Evolutionary conservation across 2,113 vertebrate genomes (phyloP).

Genomic region (Canis aureus): DNA sequence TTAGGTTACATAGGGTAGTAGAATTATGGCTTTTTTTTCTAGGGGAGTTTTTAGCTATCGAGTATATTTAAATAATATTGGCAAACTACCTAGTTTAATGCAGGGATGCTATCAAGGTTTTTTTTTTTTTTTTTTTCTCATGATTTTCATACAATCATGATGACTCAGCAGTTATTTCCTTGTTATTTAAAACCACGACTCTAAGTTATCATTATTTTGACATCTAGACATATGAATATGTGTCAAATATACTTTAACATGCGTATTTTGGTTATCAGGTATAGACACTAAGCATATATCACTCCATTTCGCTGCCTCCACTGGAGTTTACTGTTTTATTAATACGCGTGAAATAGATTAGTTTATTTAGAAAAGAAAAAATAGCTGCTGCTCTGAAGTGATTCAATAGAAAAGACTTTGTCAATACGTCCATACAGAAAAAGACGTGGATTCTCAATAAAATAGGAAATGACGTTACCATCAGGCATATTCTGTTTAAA

Average conservation of each 20-base stretch:
- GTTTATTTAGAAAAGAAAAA: slow-evolving; percentile 19
- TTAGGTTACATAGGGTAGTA: neutral
- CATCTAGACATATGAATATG: neutral
- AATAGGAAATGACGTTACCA: slow-evolving; percentile 1
- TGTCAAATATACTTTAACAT: slow-evolving; percentile 4
- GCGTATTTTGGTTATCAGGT: slow-evolving; percentile 30
- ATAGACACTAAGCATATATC: neutral
- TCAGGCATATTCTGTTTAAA: slow-evolving; percentile 32
- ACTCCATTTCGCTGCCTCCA: neutral
- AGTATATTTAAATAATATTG: neutral
- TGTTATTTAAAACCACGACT: slow-evolving; percentile 13
- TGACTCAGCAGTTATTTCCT: slow-evolving; percentile 19
- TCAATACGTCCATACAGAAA: neutral
- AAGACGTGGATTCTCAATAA: slow-evolving; percentile 51
- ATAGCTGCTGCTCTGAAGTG: neutral
- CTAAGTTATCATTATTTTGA: slow-evolving; percentile 7
- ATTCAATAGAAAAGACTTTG: slow-evolving; percentile 1
- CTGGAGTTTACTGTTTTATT: slow-evolving; percentile 23
- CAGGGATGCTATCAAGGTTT: neutral
- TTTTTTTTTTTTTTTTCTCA: neutral
- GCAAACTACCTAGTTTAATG: neutral
- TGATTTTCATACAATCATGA: slow-evolving; percentile 34
- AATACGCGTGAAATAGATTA: neutral
- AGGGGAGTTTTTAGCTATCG: neutral
- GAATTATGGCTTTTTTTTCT: neutral